Evolutionary conservation across 2,797 vertebrate species (phyloP), one percentile per base, ranked within the genome.

Genomic region (Sebastes flavidus): DNA sequence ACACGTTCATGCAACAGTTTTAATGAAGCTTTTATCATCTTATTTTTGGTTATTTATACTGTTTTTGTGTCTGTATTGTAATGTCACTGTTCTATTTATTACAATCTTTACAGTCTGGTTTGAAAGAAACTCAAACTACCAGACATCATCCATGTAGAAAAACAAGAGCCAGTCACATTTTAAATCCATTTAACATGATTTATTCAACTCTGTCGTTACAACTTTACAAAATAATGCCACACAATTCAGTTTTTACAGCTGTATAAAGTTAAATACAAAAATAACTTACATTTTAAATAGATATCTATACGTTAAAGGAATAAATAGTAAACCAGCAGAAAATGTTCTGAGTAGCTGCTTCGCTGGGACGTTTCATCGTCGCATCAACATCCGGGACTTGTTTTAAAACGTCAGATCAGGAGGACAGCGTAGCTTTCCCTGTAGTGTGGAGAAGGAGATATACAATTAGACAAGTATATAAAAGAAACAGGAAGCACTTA

Each of bases 181-280:
- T 8, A 22, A 36, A 16, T 72, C 12, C 14, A 1, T 62, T 65
- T 22, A 4, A 56, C 18, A 20, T 8, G 12, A 52, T 75, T 66
- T 70, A 72, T 75, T 87, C 7, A 82, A 32, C 16, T 27, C 8
- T 69, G 12, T 29, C 18, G 8, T 63, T 4, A 24, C 29, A 59
- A 13, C 9, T 24, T 65, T 8, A 66, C 20, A 72, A 73, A 78
- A 81, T 38, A 78, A 75, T 55, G 24, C 16, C 58, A 56, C 14
- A 61, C 20, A 65, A 63, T 10, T 61, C 22, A 2, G 9, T 24
- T 16, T 49, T 16, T 20, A 22, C 5, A 27, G 1, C 16, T 27
- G 4, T 34, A 61, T 34, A 60, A 77, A 56, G 63, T 12, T 8
- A 13, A 65, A 75, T 81, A 86, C 9, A 88, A 90, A 86, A 91